Conservation (phyloP, 1,140 invertebrate genomes). For the Adelges cooleyi region DNA sequence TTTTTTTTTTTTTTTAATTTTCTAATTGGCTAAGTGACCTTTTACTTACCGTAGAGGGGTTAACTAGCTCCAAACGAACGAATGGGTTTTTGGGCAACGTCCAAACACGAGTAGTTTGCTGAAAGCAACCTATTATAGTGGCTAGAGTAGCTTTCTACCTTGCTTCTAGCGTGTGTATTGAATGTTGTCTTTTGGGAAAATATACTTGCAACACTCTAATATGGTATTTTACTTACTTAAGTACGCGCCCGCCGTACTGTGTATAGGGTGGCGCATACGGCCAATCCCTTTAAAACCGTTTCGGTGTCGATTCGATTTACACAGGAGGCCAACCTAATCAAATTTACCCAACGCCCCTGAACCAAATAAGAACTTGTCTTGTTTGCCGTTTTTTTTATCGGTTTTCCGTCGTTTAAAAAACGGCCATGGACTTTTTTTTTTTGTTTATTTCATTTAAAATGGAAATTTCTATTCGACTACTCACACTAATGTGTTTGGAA, state of each 20-base stretch:
- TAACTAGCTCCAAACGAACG: too few relatives aligned
- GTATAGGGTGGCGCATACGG: background rate
- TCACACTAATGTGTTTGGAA: too few relatives aligned
- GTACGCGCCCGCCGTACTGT: too few relatives aligned
- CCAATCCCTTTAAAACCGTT: constrained; percentile 27
- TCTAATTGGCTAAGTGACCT: constrained; percentile 9
- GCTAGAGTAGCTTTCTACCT: background rate
- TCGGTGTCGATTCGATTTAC: constrained; percentile 26
- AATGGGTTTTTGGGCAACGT: too few relatives aligned
- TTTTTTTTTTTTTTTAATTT: too few relatives aligned
- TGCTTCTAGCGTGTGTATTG: too few relatives aligned
- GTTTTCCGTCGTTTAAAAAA: too few relatives aligned
- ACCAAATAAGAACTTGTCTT: constrained; percentile 14
- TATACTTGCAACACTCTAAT: background rate
- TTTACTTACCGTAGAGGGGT: too few relatives aligned
- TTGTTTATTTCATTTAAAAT: background rate
- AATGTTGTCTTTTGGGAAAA: too few relatives aligned
- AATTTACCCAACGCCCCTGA: constrained; percentile 4
- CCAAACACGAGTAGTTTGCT: too few relatives aligned
- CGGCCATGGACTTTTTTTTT: too few relatives aligned
- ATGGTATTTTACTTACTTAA: constrained; percentile 17
- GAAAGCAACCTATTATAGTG: too few relatives aligned
- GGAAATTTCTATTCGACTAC: constrained; percentile 2
- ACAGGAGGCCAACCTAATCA: constrained; percentile 1
- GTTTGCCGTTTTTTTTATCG: constrained; percentile 6